Conservation (phyloP, 2,113 vertebrate species). For the Indicator indicator region DNA sequence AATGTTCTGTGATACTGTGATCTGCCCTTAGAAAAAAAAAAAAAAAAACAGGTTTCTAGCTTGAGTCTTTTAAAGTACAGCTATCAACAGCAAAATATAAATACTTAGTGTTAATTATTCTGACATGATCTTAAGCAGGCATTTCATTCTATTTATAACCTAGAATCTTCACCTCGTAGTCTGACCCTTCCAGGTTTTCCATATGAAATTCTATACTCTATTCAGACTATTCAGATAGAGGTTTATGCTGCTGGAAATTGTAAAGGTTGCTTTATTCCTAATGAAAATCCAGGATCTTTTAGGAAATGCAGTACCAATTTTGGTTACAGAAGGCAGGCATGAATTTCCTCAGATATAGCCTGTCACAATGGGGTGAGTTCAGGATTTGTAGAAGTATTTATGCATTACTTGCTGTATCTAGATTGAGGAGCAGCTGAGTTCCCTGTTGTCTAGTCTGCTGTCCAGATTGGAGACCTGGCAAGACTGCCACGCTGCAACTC, state of each 20-base stretch:
- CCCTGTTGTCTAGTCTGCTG: background rate
- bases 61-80: background rate
- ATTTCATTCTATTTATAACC: background rate
- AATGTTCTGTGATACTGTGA: too few relatives aligned
- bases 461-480: background rate
- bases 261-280: background rate
- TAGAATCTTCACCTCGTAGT: background rate
- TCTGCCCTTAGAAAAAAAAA: background rate
- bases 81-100: background rate
- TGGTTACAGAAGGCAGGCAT: background rate
- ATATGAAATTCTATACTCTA: background rate
- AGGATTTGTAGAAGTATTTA: background rate
- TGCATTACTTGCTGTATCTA: background rate
- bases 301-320: background rate
- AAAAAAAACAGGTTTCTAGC: background rate
- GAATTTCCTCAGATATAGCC: slow-evolving; percentile 5
- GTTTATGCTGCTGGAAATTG: background rate
- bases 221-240: background rate
- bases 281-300: background rate
- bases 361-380: background rate
- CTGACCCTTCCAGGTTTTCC: background rate
- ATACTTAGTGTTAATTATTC: background rate
- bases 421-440: background rate
- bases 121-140: background rate
- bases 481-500: background rate